Base-by-base conservation (phyloP, 1,140 invertebrate genomes). In the Brachionus rotundiformis region DNA sequence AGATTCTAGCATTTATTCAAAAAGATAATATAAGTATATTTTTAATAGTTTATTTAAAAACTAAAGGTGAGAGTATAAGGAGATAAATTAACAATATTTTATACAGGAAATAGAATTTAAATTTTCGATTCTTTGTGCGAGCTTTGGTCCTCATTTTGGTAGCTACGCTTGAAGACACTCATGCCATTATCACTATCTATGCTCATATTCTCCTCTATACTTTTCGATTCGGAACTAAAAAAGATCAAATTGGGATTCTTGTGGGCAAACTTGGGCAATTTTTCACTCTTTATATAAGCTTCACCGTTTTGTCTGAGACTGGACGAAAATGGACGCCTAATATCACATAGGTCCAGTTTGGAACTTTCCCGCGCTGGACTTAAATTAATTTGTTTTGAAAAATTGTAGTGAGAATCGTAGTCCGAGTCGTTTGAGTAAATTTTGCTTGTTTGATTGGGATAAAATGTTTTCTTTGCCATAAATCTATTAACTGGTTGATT, bases 371-470 rank as follows among this genome's bases (percentile, higher is more conserved):
- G 39, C 0, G 44, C 49, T 13, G 73, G 73, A 8, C 73, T 77
- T 7, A 77, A n/a, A 33, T 44, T 77, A 11, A 77, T n/a, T 77
- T 77, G 73, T 19, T 77, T 77, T 2, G 63, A 68, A 68, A 68
- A 33, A 68, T 39, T 68, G 23, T 33, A 33, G 4, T 54, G 73
- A 49, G 23, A 49, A 33, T 49, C 73, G 39, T 49, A 59, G 33
- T 54, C 36, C 5, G 25, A 27, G 6, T 23, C 33, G 36, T 23
- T 33, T 29, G 76, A 49, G 47, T 79, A 79, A n/a, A 79, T 79
- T 79, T 63, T 54, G 16, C 76, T 79, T 13, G 76, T 79, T 16
- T 79, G 76, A 79, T 79, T 79, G 25, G 76, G 76, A 79, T 16
- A 79, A 61, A 79, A 79, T 59, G 76, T 79, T 79, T 79, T 79